Percentiles rank a stretch among this genome's conserved stretches.
Conservation (phyloP, 1,140 invertebrate genomes). For the Stegodyphus mimosarum region DNA sequence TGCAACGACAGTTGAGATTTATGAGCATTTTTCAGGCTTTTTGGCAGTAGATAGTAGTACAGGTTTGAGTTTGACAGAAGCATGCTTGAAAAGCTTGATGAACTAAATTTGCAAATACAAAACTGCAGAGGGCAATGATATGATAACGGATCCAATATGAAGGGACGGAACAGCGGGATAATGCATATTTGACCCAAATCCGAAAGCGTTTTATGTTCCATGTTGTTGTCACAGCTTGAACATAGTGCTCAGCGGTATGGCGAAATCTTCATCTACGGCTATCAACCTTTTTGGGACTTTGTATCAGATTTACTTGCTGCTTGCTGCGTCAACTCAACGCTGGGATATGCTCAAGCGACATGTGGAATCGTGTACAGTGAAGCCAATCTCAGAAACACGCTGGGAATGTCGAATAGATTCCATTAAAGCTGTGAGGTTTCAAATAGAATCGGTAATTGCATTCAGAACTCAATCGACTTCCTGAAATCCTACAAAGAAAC, state of each 20-base stretch:
- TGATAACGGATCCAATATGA: background rate
- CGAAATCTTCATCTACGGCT: background rate
- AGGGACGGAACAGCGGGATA: background rate
- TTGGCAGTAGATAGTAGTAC: background rate
- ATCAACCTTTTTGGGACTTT: background rate
- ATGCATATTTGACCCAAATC: no score
- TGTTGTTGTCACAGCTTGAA: background rate
- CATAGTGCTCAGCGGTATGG: background rate
- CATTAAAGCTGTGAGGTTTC: background rate
- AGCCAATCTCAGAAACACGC: background rate
- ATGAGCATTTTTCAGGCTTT: background rate
- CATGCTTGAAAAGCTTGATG: background rate
- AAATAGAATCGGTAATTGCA: background rate
- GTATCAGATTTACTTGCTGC: background rate
- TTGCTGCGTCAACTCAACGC: background rate
- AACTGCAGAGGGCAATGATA: background rate
- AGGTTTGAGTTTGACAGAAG: background rate
- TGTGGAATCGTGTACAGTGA: background rate
- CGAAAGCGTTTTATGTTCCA: background rate
- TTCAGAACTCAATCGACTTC: background rate
- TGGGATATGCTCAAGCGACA: background rate
- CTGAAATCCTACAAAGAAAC: background rate
- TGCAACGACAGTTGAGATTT: background rate
- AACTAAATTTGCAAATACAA: background rate
- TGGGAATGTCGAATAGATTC: background rate